Percentiles rank a stretch among this genome's conserved stretches.
Evolutionary conservation across 2,797 vertebrate genomes (phyloP).

Genomic region (Lagodon rhomboides): DNA sequence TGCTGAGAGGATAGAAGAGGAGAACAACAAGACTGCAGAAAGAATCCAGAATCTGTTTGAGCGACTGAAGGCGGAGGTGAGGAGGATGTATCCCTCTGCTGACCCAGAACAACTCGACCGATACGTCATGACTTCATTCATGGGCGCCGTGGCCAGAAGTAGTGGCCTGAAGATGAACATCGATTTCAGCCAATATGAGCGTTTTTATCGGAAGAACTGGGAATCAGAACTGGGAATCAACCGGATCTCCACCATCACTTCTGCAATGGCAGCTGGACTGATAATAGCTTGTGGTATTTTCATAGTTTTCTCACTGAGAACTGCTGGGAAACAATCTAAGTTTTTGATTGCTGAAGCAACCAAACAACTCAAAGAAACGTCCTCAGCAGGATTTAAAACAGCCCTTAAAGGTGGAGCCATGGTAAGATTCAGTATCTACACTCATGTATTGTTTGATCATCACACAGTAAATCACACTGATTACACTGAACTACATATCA

Average conservation of each 20-base stretch:
- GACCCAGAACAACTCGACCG: not conserved
- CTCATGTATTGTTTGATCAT: not conserved
- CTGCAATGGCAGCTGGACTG: no score
- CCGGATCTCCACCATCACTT: no score
- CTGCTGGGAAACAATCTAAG: rapidly evolving
- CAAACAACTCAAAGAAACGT: not conserved
- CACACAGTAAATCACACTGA: not conserved
- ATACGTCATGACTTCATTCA: not conserved
- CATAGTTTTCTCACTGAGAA: not conserved
- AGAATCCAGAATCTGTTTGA: not conserved
- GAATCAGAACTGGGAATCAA: no score
- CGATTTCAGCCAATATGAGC: no score
- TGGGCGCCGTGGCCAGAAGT: not conserved
- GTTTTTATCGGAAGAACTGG: no score
- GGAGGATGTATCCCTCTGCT: rapidly evolving
- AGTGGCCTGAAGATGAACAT: not conserved
- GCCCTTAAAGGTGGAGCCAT: not conserved
- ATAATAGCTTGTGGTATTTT: not conserved
- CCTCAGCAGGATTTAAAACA: not conserved
- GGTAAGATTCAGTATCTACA: slow-evolving; percentile 1
- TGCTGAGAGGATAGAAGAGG: not conserved
- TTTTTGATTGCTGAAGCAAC: not conserved
- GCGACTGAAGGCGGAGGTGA: not conserved
- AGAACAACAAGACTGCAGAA: not conserved
- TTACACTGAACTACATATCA: no score